A percentile compares a stretch with the other conserved stretches of the same genome.
These are phyloP conservation scores for Apis laboriosa DNA, from an alignment of 1,140 invertebrate species.

Conservation along the genomic window DNA sequence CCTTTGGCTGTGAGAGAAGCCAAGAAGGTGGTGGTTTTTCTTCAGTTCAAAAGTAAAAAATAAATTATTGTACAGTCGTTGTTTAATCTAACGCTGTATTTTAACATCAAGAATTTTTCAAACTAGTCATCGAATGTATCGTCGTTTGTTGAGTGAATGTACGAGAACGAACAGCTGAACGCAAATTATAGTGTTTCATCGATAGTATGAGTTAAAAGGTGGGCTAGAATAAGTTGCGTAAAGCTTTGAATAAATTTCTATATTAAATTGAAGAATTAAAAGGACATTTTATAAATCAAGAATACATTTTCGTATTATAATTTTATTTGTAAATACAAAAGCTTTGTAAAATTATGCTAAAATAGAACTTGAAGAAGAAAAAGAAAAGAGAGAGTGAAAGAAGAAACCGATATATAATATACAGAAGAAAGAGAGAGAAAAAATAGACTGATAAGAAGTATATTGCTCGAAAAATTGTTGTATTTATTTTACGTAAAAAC, in stretches of 20 bases:
- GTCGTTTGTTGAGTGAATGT: slow-evolving; percentile 5
- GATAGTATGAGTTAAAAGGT: slow-evolving; percentile 16
- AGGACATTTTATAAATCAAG: background rate
- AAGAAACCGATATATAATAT: background rate
- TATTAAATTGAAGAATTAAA: background rate
- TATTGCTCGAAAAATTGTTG: background rate
- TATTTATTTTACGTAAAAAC: slow-evolving; percentile 28
- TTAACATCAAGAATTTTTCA: slow-evolving; percentile 58
- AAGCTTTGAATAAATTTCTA: background rate
- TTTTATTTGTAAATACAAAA: background rate
- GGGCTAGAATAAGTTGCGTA: background rate
- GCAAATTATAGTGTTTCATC: slow-evolving; percentile 12
- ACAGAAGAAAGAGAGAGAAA: slow-evolving; percentile 32
- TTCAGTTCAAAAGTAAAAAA: background rate
- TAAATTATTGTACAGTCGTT: background rate
- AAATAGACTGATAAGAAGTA: slow-evolving; percentile 47
- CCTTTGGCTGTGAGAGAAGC: slow-evolving; percentile 64
- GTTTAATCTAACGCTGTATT: slow-evolving; percentile 3
- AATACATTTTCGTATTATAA: background rate
- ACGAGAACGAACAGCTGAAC: background rate
- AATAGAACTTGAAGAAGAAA: background rate
- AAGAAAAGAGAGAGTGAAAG: background rate
- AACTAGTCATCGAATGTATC: slow-evolving; percentile 68
- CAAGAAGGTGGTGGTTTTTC: slow-evolving; percentile 43
- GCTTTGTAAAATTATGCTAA: background rate